These are phyloP conservation scores for Remorina albescens DNA, from an alignment of 2,797 vertebrate species.

Conservation along the genomic window DNA sequence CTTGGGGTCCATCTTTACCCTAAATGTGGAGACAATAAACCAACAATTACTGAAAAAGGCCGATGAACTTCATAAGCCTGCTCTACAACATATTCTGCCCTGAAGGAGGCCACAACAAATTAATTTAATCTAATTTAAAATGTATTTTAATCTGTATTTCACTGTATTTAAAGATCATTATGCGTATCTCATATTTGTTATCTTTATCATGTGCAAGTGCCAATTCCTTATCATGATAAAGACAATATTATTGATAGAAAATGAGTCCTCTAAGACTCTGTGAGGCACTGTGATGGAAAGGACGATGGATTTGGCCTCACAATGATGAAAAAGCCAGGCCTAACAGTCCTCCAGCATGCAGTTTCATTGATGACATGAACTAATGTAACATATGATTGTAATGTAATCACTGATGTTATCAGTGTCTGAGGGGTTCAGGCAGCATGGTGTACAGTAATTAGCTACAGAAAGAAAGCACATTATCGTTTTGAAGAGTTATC, in stretches of 20 bases:
- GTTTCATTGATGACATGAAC: not conserved
- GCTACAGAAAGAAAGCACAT: not conserved
- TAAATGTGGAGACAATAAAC: constrained; percentile 46
- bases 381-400: not conserved
- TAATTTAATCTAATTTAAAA: not conserved
- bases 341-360: not conserved
- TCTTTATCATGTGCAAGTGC: not conserved
- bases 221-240: not conserved
- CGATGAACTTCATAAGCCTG: not conserved
- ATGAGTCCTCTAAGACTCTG: no score
- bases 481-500: not conserved
- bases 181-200: not conserved
- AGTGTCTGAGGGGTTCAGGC: not conserved
- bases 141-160: not conserved
- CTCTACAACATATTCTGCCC: not conserved
- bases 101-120: not conserved
- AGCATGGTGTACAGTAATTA: not conserved
- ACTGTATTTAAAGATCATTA: not conserved
- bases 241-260: no score
- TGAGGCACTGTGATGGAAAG: no score
- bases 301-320: no score
- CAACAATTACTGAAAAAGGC: constrained; percentile 3
- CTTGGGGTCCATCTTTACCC: constrained; percentile 83
- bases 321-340: not conserved
- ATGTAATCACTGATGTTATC: not conserved